These are phyloP conservation scores for Allophyes oxyacanthae DNA, from an alignment of 2,888 invertebrate genomes.

Conservation along the genomic window DNA sequence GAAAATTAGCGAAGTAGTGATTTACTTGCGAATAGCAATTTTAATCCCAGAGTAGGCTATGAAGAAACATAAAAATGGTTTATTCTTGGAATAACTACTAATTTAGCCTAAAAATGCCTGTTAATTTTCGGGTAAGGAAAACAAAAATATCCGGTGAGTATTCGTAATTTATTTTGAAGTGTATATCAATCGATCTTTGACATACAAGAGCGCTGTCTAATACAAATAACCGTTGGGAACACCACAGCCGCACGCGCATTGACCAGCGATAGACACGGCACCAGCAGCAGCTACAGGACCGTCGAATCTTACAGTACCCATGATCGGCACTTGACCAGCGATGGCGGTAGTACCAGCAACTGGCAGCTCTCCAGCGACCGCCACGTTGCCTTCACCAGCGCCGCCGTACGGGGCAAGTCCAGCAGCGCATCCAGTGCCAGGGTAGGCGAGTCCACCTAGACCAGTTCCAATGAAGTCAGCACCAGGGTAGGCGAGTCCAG, in stretches of 20 bases:
- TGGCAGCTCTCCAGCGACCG: constrained; percentile 51
- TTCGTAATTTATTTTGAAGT: neutral
- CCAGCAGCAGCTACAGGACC: constrained; percentile 67
- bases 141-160: too few relatives aligned
- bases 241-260: constrained; percentile 56
- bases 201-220: neutral
- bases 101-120: too few relatives aligned
- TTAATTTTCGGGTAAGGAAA: too few relatives aligned
- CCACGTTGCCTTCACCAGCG: constrained; percentile 49
- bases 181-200: neutral
- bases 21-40: too few relatives aligned
- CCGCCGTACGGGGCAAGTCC: constrained; percentile 42
- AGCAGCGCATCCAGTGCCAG: neutral
- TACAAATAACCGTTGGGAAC: neutral
- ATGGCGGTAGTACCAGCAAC: constrained; percentile 55
- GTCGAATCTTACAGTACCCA: constrained; percentile 67
- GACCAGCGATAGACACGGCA: constrained; percentile 64
- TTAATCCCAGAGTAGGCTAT: too few relatives aligned
- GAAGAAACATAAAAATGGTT: too few relatives aligned
- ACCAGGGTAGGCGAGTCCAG: constrained; percentile 1
- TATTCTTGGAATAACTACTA: too few relatives aligned
- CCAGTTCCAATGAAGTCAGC: constrained; percentile 6
- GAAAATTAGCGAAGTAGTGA: too few relatives aligned
- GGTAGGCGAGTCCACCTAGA: too few relatives aligned
- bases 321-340: constrained; percentile 64